Evolutionary conservation across 2,888 invertebrate species (phyloP).

Genomic region (Chrysina gloriosa): DNA sequence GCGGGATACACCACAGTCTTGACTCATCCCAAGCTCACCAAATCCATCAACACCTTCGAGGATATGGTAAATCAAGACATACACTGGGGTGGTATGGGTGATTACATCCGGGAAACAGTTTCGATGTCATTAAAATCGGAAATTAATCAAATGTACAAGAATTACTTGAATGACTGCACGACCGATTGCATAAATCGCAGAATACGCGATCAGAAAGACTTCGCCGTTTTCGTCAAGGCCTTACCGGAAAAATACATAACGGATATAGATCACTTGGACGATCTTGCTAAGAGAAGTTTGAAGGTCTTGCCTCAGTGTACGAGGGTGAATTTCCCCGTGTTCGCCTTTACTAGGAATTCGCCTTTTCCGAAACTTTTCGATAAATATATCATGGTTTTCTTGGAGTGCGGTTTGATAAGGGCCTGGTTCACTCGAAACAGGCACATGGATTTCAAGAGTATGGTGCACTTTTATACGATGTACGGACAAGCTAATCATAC

Average conservation of each 20-base stretch:
- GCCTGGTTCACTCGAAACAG: slow-evolving; percentile 32
- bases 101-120: slow-evolving; percentile 14
- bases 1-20: slow-evolving; percentile 38
- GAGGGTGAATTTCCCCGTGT: slow-evolving; percentile 43
- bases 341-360: slow-evolving; percentile 49
- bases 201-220: slow-evolving; percentile 30
- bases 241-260: slow-evolving; percentile 42
- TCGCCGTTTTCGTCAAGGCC: slow-evolving; percentile 45
- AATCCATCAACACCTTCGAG: slow-evolving; percentile 35
- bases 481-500: slow-evolving; percentile 29
- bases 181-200: slow-evolving; percentile 15
- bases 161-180: slow-evolving; percentile 31
- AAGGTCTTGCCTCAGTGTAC: slow-evolving; percentile 46
- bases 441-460: slow-evolving; percentile 27
- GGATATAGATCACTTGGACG: slow-evolving; percentile 46
- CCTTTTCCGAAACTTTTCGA: slow-evolving; percentile 45
- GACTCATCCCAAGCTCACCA: slow-evolving; percentile 37
- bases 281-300: slow-evolving; percentile 44
- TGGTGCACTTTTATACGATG: slow-evolving; percentile 42
- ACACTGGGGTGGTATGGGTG: slow-evolving; percentile 38
- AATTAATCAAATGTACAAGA: slow-evolving; percentile 17
- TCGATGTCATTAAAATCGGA: slow-evolving; percentile 1
- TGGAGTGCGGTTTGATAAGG: slow-evolving; percentile 34
- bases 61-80: slow-evolving; percentile 38
- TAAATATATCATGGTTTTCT: slow-evolving; percentile 18